Conservation (phyloP, 2,797 vertebrate species). For the Lacerta agilis region DNA sequence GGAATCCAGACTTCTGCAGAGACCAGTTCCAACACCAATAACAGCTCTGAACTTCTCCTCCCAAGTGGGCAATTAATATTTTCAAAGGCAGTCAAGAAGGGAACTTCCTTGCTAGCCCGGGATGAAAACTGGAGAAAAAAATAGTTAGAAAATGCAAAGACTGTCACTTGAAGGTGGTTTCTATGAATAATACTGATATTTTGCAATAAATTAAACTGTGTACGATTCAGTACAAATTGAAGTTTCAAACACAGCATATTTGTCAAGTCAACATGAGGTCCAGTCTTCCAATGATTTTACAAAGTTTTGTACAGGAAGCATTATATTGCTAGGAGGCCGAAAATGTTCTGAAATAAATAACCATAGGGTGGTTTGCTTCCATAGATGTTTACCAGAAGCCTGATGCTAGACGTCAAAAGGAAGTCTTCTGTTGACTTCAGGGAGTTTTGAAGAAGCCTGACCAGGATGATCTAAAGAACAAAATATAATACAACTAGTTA, state of each 20-base stretch:
- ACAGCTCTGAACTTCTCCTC: neutral
- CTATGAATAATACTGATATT: neutral
- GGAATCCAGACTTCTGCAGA: neutral
- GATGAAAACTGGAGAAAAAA: neutral
- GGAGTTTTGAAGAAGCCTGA: constrained; percentile 5
- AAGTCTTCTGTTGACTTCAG: constrained; percentile 10
- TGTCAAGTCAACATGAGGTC: neutral
- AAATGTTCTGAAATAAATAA: constrained; percentile 36
- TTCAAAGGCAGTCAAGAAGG: neutral
- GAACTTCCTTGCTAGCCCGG: neutral
- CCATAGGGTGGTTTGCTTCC: neutral
- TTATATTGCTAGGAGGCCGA: neutral
- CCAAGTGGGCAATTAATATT: constrained; percentile 20
- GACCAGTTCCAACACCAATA: constrained; percentile 1
- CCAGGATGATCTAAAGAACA: neutral
- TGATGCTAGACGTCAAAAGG: neutral
- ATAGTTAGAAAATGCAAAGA: neutral
- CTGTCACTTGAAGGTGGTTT: neutral
- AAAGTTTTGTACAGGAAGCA: neutral
- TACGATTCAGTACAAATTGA: neutral
- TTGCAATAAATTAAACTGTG: neutral
- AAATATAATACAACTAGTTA: constrained; percentile 29
- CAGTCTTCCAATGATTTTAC: neutral
- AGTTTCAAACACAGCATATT: constrained; percentile 33
- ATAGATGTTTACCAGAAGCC: neutral